Conservation (phyloP, 2,797 vertebrate species). For the Gouania willdenowi region DNA sequence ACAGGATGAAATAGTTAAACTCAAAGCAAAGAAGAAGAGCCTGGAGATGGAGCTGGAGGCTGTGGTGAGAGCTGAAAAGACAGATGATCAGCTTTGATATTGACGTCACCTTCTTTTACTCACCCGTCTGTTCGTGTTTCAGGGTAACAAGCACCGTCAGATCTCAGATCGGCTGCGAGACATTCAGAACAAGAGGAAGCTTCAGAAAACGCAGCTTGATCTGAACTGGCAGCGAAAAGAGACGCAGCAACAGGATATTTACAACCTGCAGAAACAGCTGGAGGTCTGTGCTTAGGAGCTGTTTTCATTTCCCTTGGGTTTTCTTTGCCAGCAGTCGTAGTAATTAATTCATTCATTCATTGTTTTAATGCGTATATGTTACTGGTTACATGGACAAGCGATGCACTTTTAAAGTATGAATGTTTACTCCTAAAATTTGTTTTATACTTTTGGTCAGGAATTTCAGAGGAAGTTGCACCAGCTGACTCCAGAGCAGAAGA, state of each 20-base stretch:
- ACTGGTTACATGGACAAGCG: not conserved
- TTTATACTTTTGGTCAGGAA: constrained; percentile 72
- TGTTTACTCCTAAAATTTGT: not conserved
- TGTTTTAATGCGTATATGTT: not conserved
- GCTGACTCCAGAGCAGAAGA: constrained; percentile 87
- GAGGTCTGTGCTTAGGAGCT: constrained; percentile 79
- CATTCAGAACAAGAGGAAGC: constrained; percentile 81
- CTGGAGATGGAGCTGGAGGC: constrained; percentile 94
- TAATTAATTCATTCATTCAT: not conserved
- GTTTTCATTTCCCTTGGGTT: not conserved
- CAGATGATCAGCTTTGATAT: not conserved
- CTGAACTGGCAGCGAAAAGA: constrained; percentile 84
- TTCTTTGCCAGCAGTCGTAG: no score
- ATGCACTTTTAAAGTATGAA: not conserved
- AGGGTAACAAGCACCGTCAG: constrained; percentile 92
- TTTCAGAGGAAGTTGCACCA: constrained; percentile 86
- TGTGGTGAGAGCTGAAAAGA: constrained; percentile 76
- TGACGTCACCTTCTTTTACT: not conserved
- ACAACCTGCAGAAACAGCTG: constrained; percentile 83
- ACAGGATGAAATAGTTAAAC: constrained; percentile 85
- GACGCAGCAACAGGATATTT: constrained; percentile 82
- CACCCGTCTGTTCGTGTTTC: constrained; percentile 5
- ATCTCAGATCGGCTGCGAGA: constrained; percentile 88
- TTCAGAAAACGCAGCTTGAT: constrained; percentile 83
- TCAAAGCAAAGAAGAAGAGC: constrained; percentile 89